Evolutionary conservation across 1,140 invertebrate species (phyloP), one percentile per base, ranked within the genome.

Genomic region (Mizuhopecten yessoensis): DNA sequence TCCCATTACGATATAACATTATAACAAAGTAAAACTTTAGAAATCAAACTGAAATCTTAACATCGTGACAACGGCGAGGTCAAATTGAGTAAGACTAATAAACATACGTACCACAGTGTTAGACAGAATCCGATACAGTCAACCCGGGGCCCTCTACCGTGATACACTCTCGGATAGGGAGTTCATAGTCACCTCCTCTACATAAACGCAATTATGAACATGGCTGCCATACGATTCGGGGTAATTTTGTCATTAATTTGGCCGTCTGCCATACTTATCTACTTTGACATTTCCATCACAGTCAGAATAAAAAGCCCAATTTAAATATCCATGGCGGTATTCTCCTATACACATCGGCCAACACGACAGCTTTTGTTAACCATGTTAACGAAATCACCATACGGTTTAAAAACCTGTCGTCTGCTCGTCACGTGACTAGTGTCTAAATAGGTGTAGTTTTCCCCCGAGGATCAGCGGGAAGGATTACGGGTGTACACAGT

Each of bases 391-490:
- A 75, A 75, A 75, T 39, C 45, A 49, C 45, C 15, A 20, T 39
- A 39, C 45, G 20, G 9, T 75, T 75, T 75, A 29, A 75, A 75
- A 75, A n/a, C 57, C 57, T 75, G 57, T 75, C 57, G 57, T 75
- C 57, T 75, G 57, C 57, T 75, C 23, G 57, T 75, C 57, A 75
- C 57, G n/a, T 75, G 57, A 75, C 57, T 75, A 5, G 17, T 3
- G 17, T 75, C 57, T 75, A 29, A 75, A 75, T 75, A 75, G 57
- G 57, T 75, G 57, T 75, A 75, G 57, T 29, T 75, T 75, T 75
- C 57, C 23, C 57, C n/a, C n/a, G 20, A 75, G 57, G 57, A 75
- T 75, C 57, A 29, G 57, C 9, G 20, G 57, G 0, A 29, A 29
- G 57, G 57, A 75, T 75, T 75, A 75, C 57, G 57, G 57, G 57